Conservation (phyloP, 1,140 invertebrate species). For the Trinorchestia longiramus region DNA sequence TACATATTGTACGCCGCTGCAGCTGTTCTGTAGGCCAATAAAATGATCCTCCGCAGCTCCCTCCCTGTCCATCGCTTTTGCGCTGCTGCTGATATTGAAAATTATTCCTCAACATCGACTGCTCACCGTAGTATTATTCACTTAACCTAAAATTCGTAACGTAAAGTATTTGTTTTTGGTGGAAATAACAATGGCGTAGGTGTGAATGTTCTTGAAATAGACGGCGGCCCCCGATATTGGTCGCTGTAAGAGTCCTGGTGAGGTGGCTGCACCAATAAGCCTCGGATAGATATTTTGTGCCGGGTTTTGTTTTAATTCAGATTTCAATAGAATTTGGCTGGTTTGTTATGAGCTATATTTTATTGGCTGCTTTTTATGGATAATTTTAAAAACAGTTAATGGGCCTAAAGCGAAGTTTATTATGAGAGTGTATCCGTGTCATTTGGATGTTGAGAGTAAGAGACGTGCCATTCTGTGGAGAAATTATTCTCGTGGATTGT, state of each 20-base stretch:
- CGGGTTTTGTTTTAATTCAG: no score
- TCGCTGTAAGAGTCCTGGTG: no score
- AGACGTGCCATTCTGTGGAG: background rate
- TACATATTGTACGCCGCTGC: no score
- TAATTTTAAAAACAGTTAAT: background rate
- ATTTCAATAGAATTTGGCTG: no score
- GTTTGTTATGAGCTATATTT: no score
- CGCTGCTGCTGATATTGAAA: background rate
- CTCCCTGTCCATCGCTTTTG: background rate
- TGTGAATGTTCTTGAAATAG: no score
- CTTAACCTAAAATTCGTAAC: background rate
- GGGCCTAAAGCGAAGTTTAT: background rate
- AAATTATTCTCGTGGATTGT: background rate
- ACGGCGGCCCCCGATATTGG: no score
- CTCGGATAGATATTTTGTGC: no score
- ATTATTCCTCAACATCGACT: background rate
- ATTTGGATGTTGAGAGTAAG: background rate
- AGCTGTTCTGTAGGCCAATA: background rate
- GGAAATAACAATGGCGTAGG: no score
- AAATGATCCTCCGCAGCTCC: background rate
- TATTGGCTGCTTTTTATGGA: no score
- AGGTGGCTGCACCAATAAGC: no score
- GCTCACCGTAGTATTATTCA: background rate
- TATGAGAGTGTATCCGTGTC: background rate
- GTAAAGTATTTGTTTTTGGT: background rate